Conservation (phyloP, 1,140 invertebrate species). For the Zophobas morio region DNA sequence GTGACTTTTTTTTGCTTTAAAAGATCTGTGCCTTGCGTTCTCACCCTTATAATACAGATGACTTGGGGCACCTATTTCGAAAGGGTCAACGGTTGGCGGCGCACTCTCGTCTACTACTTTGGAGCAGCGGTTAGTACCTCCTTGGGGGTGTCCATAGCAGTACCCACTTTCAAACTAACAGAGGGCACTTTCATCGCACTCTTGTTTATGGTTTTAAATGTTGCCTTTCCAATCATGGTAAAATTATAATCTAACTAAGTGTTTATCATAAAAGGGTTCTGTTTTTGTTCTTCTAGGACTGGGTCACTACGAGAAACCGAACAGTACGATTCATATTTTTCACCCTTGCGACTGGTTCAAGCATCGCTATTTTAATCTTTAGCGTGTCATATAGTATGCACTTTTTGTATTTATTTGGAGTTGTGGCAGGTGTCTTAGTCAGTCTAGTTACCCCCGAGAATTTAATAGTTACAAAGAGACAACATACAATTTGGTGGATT, state of each 20-base stretch:
- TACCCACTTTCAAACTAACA: slow-evolving; percentile 88
- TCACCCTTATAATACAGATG: slow-evolving; percentile 93
- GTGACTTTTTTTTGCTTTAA: slow-evolving; percentile 51
- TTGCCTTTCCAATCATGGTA: slow-evolving; percentile 95
- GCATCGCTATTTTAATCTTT: slow-evolving; percentile 85
- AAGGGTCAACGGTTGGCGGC: slow-evolving; percentile 96
- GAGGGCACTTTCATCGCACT: slow-evolving; percentile 98
- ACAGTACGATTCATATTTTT: slow-evolving; percentile 85
- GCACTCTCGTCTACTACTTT: slow-evolving; percentile 85
- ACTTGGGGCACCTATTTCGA: slow-evolving; percentile 93
- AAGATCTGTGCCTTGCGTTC: slow-evolving; percentile 87
- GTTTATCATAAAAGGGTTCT: neutral
- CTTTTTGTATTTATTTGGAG: slow-evolving; percentile 83
- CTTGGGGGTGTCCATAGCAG: slow-evolving; percentile 89
- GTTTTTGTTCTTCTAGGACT: slow-evolving; percentile 77
- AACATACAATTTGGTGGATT: slow-evolving; percentile 87
- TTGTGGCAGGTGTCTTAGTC: slow-evolving; percentile 86
- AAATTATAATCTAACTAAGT: slow-evolving; percentile 44
- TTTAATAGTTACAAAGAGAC: slow-evolving; percentile 88
- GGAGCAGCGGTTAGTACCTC: slow-evolving; percentile 90
- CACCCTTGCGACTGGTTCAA: slow-evolving; percentile 77
- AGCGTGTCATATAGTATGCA: slow-evolving; percentile 89
- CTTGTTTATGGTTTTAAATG: slow-evolving; percentile 93
- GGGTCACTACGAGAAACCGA: slow-evolving; percentile 92
- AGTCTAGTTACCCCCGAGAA: slow-evolving; percentile 94